Percentiles rank a stretch among this genome's conserved stretches.
phyloP scores from a whole-genome alignment of 2,797 vertebrate species.

The Phalloptychus januarius region DNA sequence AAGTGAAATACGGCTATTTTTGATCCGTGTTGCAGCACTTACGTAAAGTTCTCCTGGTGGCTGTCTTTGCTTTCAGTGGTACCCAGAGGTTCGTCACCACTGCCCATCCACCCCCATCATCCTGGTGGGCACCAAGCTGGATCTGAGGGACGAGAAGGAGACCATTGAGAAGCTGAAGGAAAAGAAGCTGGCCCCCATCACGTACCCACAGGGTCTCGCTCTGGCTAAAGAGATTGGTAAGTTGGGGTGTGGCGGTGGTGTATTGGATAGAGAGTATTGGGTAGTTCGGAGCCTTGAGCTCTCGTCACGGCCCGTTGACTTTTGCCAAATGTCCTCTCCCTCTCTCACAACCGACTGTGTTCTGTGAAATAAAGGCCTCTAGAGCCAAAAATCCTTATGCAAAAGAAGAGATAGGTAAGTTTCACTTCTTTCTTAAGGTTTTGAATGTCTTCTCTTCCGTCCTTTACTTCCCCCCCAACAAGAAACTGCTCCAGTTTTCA shows the following conservation, averaged over 20 bases:
- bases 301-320: too few relatives aligned
- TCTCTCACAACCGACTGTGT: too few relatives aligned
- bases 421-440: not conserved
- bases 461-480: too few relatives aligned
- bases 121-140: slow-evolving; percentile 93
- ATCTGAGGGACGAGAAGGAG: slow-evolving; percentile 93
- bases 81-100: slow-evolving; percentile 91
- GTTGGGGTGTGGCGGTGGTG: not conserved
- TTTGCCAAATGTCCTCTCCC: too few relatives aligned
- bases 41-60: not conserved
- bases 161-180: slow-evolving; percentile 95
- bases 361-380: too few relatives aligned
- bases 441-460: not conserved
- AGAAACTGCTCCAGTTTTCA: too few relatives aligned
- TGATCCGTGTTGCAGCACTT: not conserved
- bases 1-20: not conserved
- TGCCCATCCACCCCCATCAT: slow-evolving; percentile 91
- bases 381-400: too few relatives aligned
- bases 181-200: slow-evolving; percentile 89
- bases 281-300: too few relatives aligned
- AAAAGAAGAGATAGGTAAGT: slow-evolving; percentile 81
- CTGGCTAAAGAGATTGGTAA: slow-evolving; percentile 85
- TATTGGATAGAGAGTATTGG: too few relatives aligned
- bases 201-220: slow-evolving; percentile 83
- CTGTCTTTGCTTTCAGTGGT: slow-evolving; percentile 81